Conservation (phyloP, 2,888 invertebrate genomes). For the Sialis lutaria region DNA sequence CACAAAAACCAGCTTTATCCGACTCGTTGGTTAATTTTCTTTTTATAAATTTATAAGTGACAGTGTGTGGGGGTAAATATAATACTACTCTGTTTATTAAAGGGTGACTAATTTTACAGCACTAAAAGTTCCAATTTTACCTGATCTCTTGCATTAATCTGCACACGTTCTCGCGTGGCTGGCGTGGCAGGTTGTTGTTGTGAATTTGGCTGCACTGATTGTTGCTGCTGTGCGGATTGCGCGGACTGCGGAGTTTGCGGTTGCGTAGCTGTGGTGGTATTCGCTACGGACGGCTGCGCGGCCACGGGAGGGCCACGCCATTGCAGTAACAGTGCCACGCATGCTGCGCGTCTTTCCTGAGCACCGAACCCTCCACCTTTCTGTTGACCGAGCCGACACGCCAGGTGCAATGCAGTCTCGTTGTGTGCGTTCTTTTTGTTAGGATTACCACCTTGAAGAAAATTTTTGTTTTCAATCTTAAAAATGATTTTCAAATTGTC, state of each 20-base stretch:
- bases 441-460: conserved; percentile 36
- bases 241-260: no score
- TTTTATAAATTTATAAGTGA: no score
- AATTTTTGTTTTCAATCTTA: neutral
- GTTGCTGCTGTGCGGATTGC: no score
- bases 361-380: conserved; percentile 24
- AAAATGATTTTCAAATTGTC: neutral
- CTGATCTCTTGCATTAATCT: conserved; percentile 39
- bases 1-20: no score
- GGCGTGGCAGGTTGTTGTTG: conserved; percentile 10
- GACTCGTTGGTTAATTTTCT: no score
- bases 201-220: no score
- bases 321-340: conserved; percentile 39
- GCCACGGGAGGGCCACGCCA: conserved; percentile 37
- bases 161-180: conserved; percentile 36
- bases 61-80: no score
- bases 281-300: conserved; percentile 8
- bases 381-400: conserved; percentile 30
- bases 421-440: conserved; percentile 46
- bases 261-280: no score
- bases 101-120: no score
- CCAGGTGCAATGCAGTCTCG: conserved; percentile 43
- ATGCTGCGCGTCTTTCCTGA: conserved; percentile 37
- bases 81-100: no score
- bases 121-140: no score